Percentiles rank a stretch among this genome's conserved stretches.
phyloP scores from a whole-genome alignment of 2,888 invertebrate genomes.

The Ceratothoa steindachneri region DNA sequence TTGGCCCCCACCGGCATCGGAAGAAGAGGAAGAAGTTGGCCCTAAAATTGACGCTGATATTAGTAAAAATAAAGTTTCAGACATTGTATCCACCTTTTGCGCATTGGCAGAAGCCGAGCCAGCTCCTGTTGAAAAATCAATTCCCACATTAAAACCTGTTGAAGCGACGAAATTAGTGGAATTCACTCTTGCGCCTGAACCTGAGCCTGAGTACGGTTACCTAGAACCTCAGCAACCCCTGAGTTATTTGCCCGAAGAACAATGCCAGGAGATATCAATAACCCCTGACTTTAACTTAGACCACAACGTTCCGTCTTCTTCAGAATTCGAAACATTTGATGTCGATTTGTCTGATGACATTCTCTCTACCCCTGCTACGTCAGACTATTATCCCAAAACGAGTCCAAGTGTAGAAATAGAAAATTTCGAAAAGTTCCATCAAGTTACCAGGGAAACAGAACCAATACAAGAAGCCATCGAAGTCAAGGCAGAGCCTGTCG shows the following conservation, averaged over 20 bases:
- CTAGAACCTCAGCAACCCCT: slow-evolving; percentile 1
- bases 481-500: neutral
- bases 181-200: slow-evolving; percentile 43
- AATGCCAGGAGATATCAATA: slow-evolving; percentile 4
- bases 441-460: slow-evolving; percentile 3
- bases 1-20: slow-evolving; percentile 36
- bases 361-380: neutral
- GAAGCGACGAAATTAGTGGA: neutral
- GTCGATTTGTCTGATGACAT: slow-evolving; percentile 5
- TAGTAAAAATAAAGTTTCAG: slow-evolving; percentile 26
- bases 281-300: neutral
- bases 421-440: neutral
- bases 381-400: slow-evolving; percentile 7
- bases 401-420: slow-evolving; percentile 6
- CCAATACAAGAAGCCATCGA: neutral
- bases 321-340: slow-evolving; percentile 1
- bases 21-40: slow-evolving; percentile 15
- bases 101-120: slow-evolving; percentile 16
- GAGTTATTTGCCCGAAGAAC: neutral
- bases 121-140: neutral
- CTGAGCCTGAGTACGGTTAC: slow-evolving; percentile 37
- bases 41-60: slow-evolving; percentile 38
- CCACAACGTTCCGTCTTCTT: neutral
- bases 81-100: slow-evolving; percentile 34
- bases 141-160: neutral